phyloP scores from a whole-genome alignment of 2,797 vertebrate genomes.

The Macropus fuliginosus region DNA sequence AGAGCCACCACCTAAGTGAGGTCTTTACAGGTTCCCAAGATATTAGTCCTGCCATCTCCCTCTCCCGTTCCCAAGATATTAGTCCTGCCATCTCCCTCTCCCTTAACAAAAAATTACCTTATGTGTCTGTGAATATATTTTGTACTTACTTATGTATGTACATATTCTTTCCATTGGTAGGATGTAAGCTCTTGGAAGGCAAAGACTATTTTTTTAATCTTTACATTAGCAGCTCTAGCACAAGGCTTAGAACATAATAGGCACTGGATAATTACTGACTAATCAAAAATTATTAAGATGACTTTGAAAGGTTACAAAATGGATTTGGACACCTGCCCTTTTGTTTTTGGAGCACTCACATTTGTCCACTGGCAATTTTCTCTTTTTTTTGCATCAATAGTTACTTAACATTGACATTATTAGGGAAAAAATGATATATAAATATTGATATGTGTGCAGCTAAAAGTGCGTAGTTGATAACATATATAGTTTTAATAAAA shows the following conservation, averaged over 20 bases:
- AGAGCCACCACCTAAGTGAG: background rate
- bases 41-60: background rate
- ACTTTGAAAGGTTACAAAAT: conserved; percentile 16
- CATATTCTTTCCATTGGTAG: background rate
- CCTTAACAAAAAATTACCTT: background rate
- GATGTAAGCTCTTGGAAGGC: background rate
- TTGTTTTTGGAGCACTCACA: conserved; percentile 6
- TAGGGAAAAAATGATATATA: conserved; percentile 6
- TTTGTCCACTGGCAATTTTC: background rate
- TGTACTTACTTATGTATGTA: background rate
- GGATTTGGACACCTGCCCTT: background rate
- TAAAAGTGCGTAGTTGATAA: background rate
- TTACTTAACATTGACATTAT: background rate
- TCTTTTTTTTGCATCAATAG: background rate
- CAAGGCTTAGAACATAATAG: background rate
- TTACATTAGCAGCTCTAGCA: background rate
- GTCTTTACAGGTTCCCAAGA: background rate
- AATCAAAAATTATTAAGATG: background rate
- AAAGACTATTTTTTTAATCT: background rate
- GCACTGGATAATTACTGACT: background rate
- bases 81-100: background rate
- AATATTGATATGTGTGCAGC: background rate
- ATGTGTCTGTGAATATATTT: background rate
- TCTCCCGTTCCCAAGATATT: background rate
- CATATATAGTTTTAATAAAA: background rate